Base-by-base conservation (phyloP, 1,140 invertebrate genomes). In the Stegodyphus dumicola region DNA sequence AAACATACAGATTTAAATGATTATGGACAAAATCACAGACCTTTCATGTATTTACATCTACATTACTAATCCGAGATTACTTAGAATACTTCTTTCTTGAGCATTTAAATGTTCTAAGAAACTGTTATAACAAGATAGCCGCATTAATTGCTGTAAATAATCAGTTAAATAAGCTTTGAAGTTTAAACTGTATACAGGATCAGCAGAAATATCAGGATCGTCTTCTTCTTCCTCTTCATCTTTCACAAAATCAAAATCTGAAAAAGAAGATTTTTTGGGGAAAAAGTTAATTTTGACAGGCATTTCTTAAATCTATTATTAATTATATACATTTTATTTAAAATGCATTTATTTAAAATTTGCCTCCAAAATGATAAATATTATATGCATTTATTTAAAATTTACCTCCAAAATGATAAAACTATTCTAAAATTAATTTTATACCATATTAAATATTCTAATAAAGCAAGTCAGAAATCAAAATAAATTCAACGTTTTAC, bases 171-270 rank as follows among this genome's bases (percentile, higher is more conserved):
- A 93, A 66, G 93, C 91, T 51, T 92, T 90, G 53, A 94, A 89
- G 86, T 94, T 92, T 10, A 94, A 88, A 70, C 92, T 91, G 87
- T 93, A 93, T n/a, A 94, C 90, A 4, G 93, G 92, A 88, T 94
- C 93, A 86, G 92, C 91, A 53, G 92, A 80, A 6, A 92, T 87
- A 52, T 93, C 92, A 15, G 92, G 91, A 87, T 93, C 91, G 69
- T 92, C 92, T 79, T 87, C 88, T 6, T 65, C 9, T 10, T 87
- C 88, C 56, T 88, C 88, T 13, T 60, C 64, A 11, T 87, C 87
- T 33, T 48, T 53, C 10, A 74, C 76, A 60, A 85, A 79, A 60
- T 86, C 85, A 52, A 56, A 48, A 81, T 51, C n/a, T n/a, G 7
- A 18, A 52, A 4, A 74, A 49, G 13, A 77, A 69, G 6, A 53